Evolutionary conservation across 2,888 invertebrate species (phyloP).

Genomic region (Clivina fossor): DNA sequence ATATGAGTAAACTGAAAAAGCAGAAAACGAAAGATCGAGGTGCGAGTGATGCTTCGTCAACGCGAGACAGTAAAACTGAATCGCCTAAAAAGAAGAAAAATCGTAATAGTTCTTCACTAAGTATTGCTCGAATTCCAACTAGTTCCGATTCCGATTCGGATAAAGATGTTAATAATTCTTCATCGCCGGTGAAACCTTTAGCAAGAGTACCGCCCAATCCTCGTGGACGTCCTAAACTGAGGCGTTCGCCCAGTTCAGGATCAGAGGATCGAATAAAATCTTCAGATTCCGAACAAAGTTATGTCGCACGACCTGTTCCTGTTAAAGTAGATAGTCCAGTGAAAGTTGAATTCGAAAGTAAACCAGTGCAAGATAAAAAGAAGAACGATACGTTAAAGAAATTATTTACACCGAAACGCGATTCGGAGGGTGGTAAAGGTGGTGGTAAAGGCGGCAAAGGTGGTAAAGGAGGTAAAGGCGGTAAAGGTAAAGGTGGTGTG

Average conservation of each 20-base stretch:
- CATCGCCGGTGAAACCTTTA: slow-evolving; percentile 36
- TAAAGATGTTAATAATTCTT: slow-evolving; percentile 46
- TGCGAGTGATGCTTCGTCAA: slow-evolving; percentile 43
- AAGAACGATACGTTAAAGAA: slow-evolving; percentile 69
- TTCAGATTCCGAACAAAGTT: slow-evolving; percentile 40
- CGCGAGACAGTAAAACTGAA: slow-evolving; percentile 43
- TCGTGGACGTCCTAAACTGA: slow-evolving; percentile 31
- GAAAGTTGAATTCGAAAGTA: slow-evolving; percentile 54
- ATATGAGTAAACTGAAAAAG: slow-evolving; percentile 44
- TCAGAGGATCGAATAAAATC: slow-evolving; percentile 41
- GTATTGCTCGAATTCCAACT: slow-evolving; percentile 45
- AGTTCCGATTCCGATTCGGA: slow-evolving; percentile 50
- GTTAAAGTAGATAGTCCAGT: slow-evolving; percentile 43
- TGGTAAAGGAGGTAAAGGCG: slow-evolving; percentile 63
- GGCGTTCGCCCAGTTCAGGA: slow-evolving; percentile 42
- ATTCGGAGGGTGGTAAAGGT: slow-evolving; percentile 65
- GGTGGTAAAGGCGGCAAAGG: slow-evolving; percentile 72
- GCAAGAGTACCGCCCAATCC: slow-evolving; percentile 34
- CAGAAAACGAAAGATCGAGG: slow-evolving; percentile 50
- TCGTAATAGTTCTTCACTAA: slow-evolving; percentile 51
- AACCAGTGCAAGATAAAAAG: slow-evolving; percentile 66
- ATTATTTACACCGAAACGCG: slow-evolving; percentile 63
- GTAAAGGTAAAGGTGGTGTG: slow-evolving; percentile 69
- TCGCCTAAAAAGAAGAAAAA: slow-evolving; percentile 50
- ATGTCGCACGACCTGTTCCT: slow-evolving; percentile 24